Evolutionary conservation across 92 coral and sea anemone species (phyloP), one percentile per base, ranked within the genome.

Genomic region (Porites cylindrica): DNA sequence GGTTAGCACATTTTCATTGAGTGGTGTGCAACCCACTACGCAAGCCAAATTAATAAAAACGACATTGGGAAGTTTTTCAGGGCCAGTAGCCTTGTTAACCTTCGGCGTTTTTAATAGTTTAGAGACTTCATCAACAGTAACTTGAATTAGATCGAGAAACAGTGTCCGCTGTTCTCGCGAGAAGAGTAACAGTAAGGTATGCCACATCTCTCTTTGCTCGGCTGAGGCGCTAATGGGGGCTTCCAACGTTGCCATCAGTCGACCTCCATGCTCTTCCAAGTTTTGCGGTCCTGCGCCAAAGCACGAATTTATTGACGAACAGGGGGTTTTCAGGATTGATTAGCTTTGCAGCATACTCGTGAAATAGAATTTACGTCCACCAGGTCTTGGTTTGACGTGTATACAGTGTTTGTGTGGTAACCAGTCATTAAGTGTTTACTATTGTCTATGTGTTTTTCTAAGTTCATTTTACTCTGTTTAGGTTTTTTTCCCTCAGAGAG

Each of bases 401-500:
- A 29, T 0, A 29, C 32, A 29, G 3, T 29, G 32, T 38, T 38
- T 38, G 47, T 4, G 5, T 38, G 7, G 47, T 38, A 38, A 38
- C 47, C 47, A 38, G 7, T 38, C 47, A 38, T 38, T 38, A 38
- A 38, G 47, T 38, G 47, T 38, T 38, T 38, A 38, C 47, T 38
- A 38, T 38, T 38, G 47, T 38, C 5, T 6, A 10, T 0, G 12
- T 11, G 73, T 24, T 20, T 23, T 69, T 10, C 43, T n/a, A n/a
- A 10, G 14, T 8, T 43, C 53, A 12, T 13, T 24, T 20, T 21
- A 67, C 67, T 6, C 24, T 18, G 20, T 56, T 9, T 58, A 89
- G 88, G 76, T 89, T 20, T 88, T 43, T 43, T 72, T 93, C 50
- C 96, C 96, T 63, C 91, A 91, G 19, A 87, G 82, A 72, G 79